These are phyloP conservation scores for Brachystomella parvula DNA, from an alignment of 1,140 invertebrate genomes.

Conservation along the genomic window DNA sequence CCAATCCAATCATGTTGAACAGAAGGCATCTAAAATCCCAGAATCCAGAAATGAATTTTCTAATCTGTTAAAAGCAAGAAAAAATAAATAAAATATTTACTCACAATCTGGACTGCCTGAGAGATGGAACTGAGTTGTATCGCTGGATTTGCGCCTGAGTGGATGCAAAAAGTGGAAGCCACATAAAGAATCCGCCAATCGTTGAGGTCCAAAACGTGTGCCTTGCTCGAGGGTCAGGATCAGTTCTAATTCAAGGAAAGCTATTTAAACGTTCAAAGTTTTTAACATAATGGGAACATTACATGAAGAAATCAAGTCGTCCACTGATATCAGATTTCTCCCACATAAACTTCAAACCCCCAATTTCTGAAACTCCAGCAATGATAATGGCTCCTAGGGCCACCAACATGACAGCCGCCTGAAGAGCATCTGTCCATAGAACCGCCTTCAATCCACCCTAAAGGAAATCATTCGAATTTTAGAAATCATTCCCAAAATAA, in stretches of 20 bases:
- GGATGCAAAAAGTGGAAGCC: conserved; percentile 81
- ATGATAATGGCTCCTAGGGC: conserved; percentile 47
- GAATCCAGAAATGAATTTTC: background rate
- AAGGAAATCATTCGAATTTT: too few species aligned
- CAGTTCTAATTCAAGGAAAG: conserved; percentile 41
- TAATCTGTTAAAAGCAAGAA: background rate
- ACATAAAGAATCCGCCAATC: conserved; percentile 81
- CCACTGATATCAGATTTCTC: conserved; percentile 40
- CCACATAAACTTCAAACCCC: conserved; percentile 46
- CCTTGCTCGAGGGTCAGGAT: conserved; percentile 46
- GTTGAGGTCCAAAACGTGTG: conserved; percentile 85
- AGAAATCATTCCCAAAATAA: too few species aligned
- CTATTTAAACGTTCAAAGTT: background rate
- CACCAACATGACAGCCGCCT: conserved; percentile 62
- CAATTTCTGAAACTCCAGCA: conserved; percentile 46
- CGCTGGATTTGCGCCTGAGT: conserved; percentile 68
- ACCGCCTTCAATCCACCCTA: conserved; percentile 24
- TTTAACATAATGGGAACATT: conserved; percentile 3
- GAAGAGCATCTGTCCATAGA: conserved; percentile 78
- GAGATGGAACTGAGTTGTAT: conserved; percentile 25
- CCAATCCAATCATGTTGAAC: conserved; percentile 31
- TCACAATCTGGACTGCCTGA: conserved; percentile 42
- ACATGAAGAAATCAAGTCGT: conserved; percentile 47
- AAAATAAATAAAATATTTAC: too few species aligned
- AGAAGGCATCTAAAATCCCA: conserved; percentile 25